phyloP scores from a whole-genome alignment of 1,140 invertebrate species.

The Dreissena rostriformis region DNA sequence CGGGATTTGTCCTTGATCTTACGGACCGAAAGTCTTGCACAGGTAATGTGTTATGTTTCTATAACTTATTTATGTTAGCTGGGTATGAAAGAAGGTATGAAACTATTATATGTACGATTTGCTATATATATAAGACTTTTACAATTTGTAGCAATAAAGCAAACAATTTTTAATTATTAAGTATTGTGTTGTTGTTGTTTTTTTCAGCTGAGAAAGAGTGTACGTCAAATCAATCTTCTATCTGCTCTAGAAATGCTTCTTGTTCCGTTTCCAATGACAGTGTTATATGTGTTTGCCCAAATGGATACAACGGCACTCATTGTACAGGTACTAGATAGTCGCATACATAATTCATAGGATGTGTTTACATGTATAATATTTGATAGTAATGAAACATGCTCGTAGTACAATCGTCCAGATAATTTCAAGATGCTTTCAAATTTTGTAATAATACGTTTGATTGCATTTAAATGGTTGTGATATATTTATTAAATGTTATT shows the following conservation, averaged over 20 bases:
- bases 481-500: too few species aligned
- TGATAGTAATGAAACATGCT: too few species aligned
- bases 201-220: neutral
- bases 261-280: neutral
- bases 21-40: constrained; percentile 21
- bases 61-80: neutral
- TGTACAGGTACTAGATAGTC: too few species aligned
- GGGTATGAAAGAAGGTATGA: constrained; percentile 1
- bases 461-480: too few species aligned
- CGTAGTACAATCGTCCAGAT: too few species aligned
- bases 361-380: too few species aligned
- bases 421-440: too few species aligned
- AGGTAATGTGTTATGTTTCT: neutral
- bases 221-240: neutral
- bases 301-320: neutral
- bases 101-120: neutral
- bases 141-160: neutral
- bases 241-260: neutral
- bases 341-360: too few species aligned
- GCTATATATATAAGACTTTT: neutral
- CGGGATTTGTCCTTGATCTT: constrained; percentile 14
- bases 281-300: neutral
- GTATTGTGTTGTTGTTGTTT: neutral
- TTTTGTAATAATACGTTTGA: too few species aligned
- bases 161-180: neutral